Evolutionary conservation across 1,140 invertebrate genomes (phyloP).

Genomic region (Megalonaias nervosa): DNA sequence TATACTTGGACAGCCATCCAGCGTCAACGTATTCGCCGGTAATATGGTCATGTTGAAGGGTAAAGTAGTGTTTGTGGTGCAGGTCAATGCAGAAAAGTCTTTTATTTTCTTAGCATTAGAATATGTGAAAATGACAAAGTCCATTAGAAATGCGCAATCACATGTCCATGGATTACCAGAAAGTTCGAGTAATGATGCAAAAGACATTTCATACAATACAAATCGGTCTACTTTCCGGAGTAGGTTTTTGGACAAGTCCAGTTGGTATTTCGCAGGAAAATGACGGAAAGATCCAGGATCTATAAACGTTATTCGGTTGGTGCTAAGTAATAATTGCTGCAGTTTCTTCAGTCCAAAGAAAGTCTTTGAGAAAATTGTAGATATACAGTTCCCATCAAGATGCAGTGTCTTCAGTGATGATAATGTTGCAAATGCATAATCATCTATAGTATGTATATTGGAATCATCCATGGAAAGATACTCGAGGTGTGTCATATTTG

Average conservation of each 20-base stretch:
- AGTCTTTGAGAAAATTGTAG: conserved; percentile 19
- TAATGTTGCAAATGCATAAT: conserved; percentile 43
- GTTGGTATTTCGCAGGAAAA: conserved; percentile 19
- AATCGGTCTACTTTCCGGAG: conserved; percentile 26
- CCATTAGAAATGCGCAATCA: conserved; percentile 33
- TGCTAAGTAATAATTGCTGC: conserved; percentile 45
- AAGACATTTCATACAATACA: conserved; percentile 8
- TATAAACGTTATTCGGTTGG: conserved; percentile 46
- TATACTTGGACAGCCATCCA: background rate
- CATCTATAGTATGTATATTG: conserved; percentile 43
- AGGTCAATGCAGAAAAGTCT: conserved; percentile 32
- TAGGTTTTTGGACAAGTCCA: conserved; percentile 43
- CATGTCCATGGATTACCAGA: conserved; percentile 53
- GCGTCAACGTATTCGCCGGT: background rate
- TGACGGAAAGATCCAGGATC: conserved; percentile 34
- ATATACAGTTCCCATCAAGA: conserved; percentile 46
- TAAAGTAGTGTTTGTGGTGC: conserved; percentile 16
- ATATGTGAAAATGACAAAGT: conserved; percentile 28
- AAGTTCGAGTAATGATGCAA: conserved; percentile 27
- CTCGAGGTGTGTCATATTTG: conserved; percentile 36
- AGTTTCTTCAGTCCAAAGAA: conserved; percentile 43
- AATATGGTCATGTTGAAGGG: background rate
- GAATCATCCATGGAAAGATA: conserved; percentile 49
- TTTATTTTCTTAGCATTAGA: conserved; percentile 27
- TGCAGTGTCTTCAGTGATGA: conserved; percentile 37